phyloP scores from a whole-genome alignment of 2,888 invertebrate genomes.

The Coecobrya sp. region DNA sequence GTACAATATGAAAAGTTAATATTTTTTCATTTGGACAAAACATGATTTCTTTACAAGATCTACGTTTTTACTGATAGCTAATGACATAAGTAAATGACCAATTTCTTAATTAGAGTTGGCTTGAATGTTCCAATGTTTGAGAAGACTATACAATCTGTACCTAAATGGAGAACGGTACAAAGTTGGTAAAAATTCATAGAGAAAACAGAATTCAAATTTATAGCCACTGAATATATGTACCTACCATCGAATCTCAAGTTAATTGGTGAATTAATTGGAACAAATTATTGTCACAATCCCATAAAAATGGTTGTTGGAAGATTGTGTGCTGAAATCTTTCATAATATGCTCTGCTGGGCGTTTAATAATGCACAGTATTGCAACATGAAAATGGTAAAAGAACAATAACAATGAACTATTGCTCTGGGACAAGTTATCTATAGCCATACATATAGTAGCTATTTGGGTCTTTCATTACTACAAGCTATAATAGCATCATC shows the following conservation, averaged over 20 bases:
- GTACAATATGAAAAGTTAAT: neutral
- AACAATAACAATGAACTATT: conserved; percentile 14
- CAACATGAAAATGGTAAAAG: conserved; percentile 25
- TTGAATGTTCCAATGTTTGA: too few species aligned
- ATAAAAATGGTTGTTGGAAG: too few species aligned
- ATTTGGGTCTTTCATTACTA: neutral
- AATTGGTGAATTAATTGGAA: neutral
- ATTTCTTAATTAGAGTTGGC: too few species aligned
- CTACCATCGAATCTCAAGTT: neutral
- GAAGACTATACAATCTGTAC: too few species aligned
- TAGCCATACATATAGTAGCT: too few species aligned
- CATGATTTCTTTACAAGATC: neutral
- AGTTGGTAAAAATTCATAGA: too few species aligned
- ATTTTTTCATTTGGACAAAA: neutral
- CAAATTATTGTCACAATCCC: neutral
- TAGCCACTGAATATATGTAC: too few species aligned
- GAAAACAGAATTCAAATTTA: too few species aligned
- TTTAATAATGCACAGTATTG: neutral
- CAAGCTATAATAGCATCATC: neutral
- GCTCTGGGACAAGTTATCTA: neutral
- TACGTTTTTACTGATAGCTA: too few species aligned
- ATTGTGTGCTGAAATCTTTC: too few species aligned
- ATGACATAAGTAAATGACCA: too few species aligned
- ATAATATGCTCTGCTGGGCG: neutral
- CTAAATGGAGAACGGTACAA: too few species aligned